Evolutionary conservation across 2,888 invertebrate species (phyloP).

Genomic region (Erpobdella octoculata): DNA sequence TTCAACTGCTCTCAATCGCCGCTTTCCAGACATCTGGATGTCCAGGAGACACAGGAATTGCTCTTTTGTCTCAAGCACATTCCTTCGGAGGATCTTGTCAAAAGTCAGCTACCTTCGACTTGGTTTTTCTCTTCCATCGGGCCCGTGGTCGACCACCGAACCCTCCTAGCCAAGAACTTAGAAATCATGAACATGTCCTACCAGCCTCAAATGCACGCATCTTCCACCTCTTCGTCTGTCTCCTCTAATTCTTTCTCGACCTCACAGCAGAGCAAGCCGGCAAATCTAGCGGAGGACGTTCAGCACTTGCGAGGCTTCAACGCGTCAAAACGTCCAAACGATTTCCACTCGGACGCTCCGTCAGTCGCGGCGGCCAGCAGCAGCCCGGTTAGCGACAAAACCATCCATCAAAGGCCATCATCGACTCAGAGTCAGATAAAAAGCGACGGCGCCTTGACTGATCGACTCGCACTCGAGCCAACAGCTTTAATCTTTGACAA

Average conservation of each 20-base stretch:
- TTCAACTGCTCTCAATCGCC: constrained; percentile 44
- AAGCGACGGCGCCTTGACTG: neutral
- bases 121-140: constrained; percentile 48
- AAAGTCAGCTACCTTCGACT: constrained; percentile 41
- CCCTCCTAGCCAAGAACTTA: neutral
- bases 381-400: neutral
- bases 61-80: constrained; percentile 51
- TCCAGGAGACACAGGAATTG: constrained; percentile 24
- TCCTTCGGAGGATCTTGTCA: constrained; percentile 64
- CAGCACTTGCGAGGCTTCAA: neutral
- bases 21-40: constrained; percentile 30
- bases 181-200: neutral
- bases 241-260: neutral
- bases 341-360: neutral
- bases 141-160: constrained; percentile 34
- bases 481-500: constrained; percentile 1
- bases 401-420: no score
- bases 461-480: neutral
- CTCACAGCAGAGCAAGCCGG: neutral
- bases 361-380: neutral
- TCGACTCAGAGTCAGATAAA: no score
- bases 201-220: no score
- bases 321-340: neutral
- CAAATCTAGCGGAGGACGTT: neutral
- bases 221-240: no score